These are phyloP conservation scores for Pelusios castaneus DNA, from an alignment of 2,113 vertebrate species.

Conservation along the genomic window DNA sequence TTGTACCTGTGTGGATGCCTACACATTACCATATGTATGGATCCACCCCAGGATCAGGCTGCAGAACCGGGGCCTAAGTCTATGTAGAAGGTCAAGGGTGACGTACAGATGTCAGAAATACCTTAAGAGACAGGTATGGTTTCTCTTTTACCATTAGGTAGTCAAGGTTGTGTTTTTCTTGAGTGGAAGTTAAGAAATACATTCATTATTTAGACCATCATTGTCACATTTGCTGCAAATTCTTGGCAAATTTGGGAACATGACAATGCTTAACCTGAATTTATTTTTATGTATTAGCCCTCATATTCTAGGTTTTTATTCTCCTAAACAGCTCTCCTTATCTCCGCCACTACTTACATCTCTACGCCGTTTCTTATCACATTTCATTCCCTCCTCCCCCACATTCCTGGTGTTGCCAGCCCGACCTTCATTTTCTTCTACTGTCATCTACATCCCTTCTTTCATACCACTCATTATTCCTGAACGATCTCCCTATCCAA, in stretches of 20 bases:
- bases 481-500: neutral
- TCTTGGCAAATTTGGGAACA: neutral
- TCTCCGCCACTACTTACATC: neutral
- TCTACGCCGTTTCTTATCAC: neutral
- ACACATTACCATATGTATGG: neutral
- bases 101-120: fast-evolving
- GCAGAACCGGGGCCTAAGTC: neutral
- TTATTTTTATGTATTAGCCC: neutral
- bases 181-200: neutral
- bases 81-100: neutral
- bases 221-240: neutral
- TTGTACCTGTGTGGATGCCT: neutral
- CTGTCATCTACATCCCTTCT: neutral
- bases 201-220: neutral
- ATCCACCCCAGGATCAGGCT: neutral
- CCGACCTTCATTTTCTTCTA: neutral
- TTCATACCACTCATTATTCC: neutral
- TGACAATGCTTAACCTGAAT: neutral
- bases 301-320: neutral
- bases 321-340: neutral
- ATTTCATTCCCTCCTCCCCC: neutral
- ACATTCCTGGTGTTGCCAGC: neutral
- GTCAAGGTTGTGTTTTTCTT: neutral
- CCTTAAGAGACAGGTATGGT: neutral
- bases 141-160: neutral